These are phyloP conservation scores for Zaprionus kolodkinae DNA, from an alignment of 1,140 invertebrate species.

Conservation along the genomic window DNA sequence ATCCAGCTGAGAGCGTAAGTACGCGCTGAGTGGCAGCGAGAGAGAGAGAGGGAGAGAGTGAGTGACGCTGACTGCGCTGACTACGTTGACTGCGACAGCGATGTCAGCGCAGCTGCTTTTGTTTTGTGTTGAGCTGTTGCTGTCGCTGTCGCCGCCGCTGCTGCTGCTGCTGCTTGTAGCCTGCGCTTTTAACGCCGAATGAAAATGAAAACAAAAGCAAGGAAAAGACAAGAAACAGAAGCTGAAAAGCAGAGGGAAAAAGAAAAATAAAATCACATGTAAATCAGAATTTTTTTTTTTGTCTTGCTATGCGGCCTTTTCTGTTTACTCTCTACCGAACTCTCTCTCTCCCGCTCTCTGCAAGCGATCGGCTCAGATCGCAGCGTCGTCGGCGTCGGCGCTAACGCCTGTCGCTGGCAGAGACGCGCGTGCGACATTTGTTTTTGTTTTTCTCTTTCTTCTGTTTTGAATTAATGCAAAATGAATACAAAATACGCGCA, in stretches of 20 bases:
- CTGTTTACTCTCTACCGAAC: slow-evolving; percentile 38
- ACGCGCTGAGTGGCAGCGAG: slow-evolving; percentile 1
- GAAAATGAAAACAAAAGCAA: slow-evolving; percentile 32
- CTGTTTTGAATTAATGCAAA: slow-evolving; percentile 82
- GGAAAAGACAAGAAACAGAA: slow-evolving; percentile 32
- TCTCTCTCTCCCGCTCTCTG: background rate
- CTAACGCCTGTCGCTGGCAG: slow-evolving; percentile 8
- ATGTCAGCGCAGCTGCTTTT: slow-evolving; percentile 24
- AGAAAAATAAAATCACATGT: slow-evolving; percentile 73
- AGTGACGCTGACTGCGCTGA: background rate
- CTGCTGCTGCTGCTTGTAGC: slow-evolving; percentile 21
- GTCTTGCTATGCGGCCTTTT: slow-evolving; percentile 43
- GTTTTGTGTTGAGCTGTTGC: slow-evolving; percentile 39
- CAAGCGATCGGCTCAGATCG: slow-evolving; percentile 5
- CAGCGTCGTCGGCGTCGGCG: slow-evolving; percentile 6
- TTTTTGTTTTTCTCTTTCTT: slow-evolving; percentile 62
- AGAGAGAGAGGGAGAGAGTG: slow-evolving; percentile 7
- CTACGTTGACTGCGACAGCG: background rate
- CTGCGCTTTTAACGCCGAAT: slow-evolving; percentile 36
- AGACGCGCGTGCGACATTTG: slow-evolving; percentile 60
- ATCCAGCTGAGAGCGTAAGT: slow-evolving; percentile 6
- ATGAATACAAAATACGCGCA: slow-evolving; percentile 78
- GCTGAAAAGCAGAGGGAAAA: slow-evolving; percentile 12
- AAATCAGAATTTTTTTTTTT: slow-evolving; percentile 57
- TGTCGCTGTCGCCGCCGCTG: slow-evolving; percentile 8